Conservation (phyloP, 2,797 vertebrate genomes). For the Diplodus puntazzo region DNA sequence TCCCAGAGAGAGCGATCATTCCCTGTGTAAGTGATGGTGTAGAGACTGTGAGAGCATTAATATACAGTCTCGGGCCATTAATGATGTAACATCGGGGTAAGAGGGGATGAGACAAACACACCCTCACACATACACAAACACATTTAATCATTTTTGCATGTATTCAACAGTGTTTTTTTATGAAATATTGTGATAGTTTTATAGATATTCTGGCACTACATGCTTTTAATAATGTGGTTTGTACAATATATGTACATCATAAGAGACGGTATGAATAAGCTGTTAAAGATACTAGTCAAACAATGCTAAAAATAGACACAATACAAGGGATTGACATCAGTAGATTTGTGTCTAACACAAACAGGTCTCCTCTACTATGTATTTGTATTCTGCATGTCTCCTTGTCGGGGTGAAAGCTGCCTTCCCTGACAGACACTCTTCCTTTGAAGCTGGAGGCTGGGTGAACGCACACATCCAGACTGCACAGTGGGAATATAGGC, state of each 20-base stretch:
- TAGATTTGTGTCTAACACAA: conserved; percentile 26
- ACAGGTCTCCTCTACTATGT: conserved; percentile 12
- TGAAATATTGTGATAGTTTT: neutral
- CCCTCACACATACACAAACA: conserved; percentile 19
- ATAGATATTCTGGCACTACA: neutral
- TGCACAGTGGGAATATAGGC: conserved; percentile 68
- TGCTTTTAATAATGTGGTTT: conserved; percentile 1
- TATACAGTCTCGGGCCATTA: conserved; percentile 55
- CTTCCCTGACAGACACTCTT: conserved; percentile 50
- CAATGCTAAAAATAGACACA: conserved; percentile 4
- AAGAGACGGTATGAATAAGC: neutral
- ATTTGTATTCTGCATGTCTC: conserved; percentile 59
- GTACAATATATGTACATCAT: neutral
- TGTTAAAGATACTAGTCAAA: conserved; percentile 3
- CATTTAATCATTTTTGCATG: conserved; percentile 13
- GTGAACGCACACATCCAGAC: conserved; percentile 59
- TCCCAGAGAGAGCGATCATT: conserved; percentile 47
- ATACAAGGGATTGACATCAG: neutral
- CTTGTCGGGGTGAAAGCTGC: conserved; percentile 30
- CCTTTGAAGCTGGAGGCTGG: conserved; percentile 69
- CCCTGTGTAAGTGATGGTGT: conserved; percentile 20
- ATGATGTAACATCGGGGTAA: conserved; percentile 76
- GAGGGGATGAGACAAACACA: conserved; percentile 55
- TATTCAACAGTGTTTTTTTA: conserved; percentile 8
- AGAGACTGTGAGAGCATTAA: conserved; percentile 40